phyloP scores from a whole-genome alignment of 1,140 invertebrate species.

The Dufourea novaeangliae region DNA sequence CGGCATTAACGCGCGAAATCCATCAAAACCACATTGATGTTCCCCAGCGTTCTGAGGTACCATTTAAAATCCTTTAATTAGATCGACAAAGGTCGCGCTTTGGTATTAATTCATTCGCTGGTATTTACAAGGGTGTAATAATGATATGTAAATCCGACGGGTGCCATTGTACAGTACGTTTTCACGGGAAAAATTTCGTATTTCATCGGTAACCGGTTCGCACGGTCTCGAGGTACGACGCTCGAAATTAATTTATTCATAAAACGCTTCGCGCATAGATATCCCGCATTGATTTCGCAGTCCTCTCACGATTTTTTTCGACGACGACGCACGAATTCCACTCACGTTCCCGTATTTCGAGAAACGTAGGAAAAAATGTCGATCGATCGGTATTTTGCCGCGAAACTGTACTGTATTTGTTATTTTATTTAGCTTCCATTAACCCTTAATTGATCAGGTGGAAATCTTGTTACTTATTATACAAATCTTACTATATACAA shows the following conservation, averaged over 20 bases:
- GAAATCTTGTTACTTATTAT: too few species aligned
- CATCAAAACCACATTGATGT: background rate
- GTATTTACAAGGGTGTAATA: background rate
- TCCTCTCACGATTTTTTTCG: background rate
- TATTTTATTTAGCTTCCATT: too few species aligned
- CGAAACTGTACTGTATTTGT: too few species aligned
- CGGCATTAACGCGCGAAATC: too few species aligned
- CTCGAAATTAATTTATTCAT: conserved; percentile 1
- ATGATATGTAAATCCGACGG: background rate
- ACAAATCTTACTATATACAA: too few species aligned
- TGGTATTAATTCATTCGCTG: background rate
- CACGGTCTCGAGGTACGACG: background rate
- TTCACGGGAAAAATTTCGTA: background rate
- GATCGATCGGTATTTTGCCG: background rate
- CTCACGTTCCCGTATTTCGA: background rate
- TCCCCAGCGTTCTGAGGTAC: background rate
- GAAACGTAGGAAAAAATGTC: background rate
- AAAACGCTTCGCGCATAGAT: background rate
- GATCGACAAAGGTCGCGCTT: background rate
- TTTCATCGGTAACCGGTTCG: background rate
- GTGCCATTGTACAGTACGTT: background rate
- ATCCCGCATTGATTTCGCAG: background rate
- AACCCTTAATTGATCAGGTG: too few species aligned
- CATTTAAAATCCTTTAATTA: background rate
- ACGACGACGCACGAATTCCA: background rate